These are phyloP conservation scores for Drosophila basisetae DNA, from an alignment of 2,888 invertebrate genomes.

Conservation along the genomic window DNA sequence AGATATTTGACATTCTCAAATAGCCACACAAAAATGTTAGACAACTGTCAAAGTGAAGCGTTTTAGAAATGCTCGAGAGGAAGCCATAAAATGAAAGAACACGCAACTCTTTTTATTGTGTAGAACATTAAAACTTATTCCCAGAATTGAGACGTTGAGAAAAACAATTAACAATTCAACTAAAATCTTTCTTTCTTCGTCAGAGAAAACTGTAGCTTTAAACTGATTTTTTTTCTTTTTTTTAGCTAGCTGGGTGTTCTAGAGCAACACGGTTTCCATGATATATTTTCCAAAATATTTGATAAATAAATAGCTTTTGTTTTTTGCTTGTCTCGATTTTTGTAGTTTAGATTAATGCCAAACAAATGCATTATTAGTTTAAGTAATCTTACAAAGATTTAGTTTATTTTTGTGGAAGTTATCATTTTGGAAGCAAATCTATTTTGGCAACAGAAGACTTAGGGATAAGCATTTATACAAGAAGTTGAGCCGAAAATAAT, in stretches of 20 bases:
- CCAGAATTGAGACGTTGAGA: not conserved
- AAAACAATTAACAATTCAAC: not conserved
- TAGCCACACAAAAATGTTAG: not conserved
- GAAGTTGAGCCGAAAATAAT: too few relatives aligned
- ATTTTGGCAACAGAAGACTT: not conserved
- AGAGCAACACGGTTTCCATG: not conserved
- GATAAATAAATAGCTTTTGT: not conserved
- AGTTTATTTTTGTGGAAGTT: not conserved
- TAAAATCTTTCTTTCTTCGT: not conserved
- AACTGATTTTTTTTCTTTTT: not conserved
- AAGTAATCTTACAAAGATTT: not conserved
- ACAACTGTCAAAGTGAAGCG: constrained; percentile 1
- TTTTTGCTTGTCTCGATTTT: not conserved
- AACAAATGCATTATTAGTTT: not conserved
- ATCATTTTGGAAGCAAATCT: not conserved
- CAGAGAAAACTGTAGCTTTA: not conserved
- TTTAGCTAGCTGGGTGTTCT: not conserved
- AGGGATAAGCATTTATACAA: not conserved
- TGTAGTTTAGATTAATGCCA: not conserved
- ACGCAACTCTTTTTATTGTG: not conserved
- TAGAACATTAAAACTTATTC: constrained; percentile 1
- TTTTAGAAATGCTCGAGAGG: constrained; percentile 5
- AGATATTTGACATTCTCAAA: not conserved
- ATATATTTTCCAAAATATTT: not conserved
- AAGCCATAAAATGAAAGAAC: constrained; percentile 8